Evolutionary conservation across 1,140 invertebrate species (phyloP), one percentile per base, ranked within the genome.

Genomic region (Drosophila subpulchrella): DNA sequence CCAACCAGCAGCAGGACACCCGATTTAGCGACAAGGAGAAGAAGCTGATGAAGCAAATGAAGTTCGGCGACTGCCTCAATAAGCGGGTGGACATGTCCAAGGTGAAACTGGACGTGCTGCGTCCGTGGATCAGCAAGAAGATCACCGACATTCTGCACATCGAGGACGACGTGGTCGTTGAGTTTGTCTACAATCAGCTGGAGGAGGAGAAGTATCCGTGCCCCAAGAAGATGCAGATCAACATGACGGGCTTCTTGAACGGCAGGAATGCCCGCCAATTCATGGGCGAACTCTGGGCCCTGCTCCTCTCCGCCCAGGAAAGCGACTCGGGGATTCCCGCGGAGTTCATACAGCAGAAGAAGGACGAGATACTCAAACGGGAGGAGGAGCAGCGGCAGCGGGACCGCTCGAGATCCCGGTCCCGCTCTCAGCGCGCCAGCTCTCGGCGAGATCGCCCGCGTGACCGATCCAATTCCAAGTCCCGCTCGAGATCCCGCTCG

Each of bases 11-110:
- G 91, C 99, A 99, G 93, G 99, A 99, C 93, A 99, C 98, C 90
- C 95, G 99, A 75, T 99, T 99, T 94, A 97, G 98, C 90, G 98
- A 99, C 93, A 99, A 99, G 93, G 98, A 99, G 93, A 99, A 99
- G 93, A 99, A 99, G 91, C 94, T 99, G 41, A 95, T 99, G 92
- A 99, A 99, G 92, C 97, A 98, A 93, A 98, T 99, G 98, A 98
- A 98, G 93, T 99, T 99, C 93, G 97, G 97, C 38, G 98, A 99
- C 92, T 96, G 96, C 75, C 93, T 99, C 47, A 96, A 96, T 62
- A 96, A 96, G 92, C 98, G 96, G 95, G 98, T 99, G 92, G 98
- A 99, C 93, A 99, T 99, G 97, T 96, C 96, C 41, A 99, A 99
- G 94, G 97, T 99, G 32, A 99, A 99, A 93, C 93, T 99, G 75